A percentile compares a stretch with the other conserved stretches of the same genome.
These are phyloP conservation scores for Folsomia candida DNA, from an alignment of 2,888 invertebrate genomes.

Conservation along the genomic window DNA sequence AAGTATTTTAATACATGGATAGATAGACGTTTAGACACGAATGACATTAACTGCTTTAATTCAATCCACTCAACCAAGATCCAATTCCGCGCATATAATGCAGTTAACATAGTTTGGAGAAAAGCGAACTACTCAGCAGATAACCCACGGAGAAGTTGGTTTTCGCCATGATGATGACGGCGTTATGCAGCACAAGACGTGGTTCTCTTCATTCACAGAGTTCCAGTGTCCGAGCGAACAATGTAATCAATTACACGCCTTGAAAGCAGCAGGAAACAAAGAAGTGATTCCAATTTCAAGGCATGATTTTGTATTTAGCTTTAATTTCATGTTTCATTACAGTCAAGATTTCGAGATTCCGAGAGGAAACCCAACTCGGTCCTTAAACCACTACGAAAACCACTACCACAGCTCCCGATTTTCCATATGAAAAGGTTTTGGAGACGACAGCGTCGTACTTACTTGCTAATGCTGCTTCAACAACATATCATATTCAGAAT, in stretches of 20 bases:
- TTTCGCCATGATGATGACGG: too few species aligned
- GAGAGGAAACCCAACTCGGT: background rate
- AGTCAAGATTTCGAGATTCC: background rate
- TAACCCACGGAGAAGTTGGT: too few species aligned
- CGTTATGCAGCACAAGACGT: too few species aligned
- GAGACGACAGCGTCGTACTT: background rate
- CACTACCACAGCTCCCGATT: background rate
- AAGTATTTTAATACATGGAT: too few species aligned
- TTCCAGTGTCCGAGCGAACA: constrained; percentile 15
- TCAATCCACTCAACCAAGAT: background rate
- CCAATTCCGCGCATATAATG: background rate
- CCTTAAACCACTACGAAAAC: background rate
- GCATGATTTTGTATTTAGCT: constrained; percentile 16
- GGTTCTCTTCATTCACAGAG: too few species aligned
- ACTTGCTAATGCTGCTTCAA: too few species aligned
- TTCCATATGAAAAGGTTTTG: background rate
- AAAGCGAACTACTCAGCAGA: too few species aligned
- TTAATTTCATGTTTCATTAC: constrained; percentile 23
- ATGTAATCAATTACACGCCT: constrained; percentile 23
- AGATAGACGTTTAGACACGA: too few species aligned
- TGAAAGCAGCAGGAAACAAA: constrained; percentile 12
- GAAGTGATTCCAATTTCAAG: constrained; percentile 12
- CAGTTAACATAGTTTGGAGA: background rate
- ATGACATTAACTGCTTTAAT: background rate
- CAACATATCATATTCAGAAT: background rate